Base-by-base conservation (phyloP, 2,797 vertebrate species). In the Micromesistius poutassou region DNA sequence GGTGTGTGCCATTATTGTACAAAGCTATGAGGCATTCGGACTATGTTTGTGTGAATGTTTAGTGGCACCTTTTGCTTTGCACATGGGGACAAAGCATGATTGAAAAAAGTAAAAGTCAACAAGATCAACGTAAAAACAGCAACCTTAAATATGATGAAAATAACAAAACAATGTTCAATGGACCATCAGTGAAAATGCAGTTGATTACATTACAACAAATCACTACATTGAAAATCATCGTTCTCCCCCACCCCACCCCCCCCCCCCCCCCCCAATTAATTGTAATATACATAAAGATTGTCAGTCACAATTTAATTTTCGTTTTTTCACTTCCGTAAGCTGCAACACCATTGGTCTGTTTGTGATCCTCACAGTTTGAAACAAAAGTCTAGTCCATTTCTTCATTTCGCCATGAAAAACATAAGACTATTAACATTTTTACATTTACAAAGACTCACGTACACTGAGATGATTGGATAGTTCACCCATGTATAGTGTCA, bases 51-150 rank as follows among this genome's bases (percentile, higher is more conserved):
- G 87, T 84, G 76, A 31, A 77, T 86, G 81, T 83, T 72, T 77
- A 83, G 83, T 89, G 86, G 82, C 88, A 87, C 83, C 78, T 87
- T 87, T 84, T 90, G 85, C 79, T 89, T 87, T 87, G 85, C 87
- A 80, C 31, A 38, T 85, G 84, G 85, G 84, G 87, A 86, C 78
- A 88, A 88, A 90, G 90, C 91, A 93, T 93, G 90, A 89, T 89
- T 87, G 83, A 73, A 75, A 80, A 85, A 86, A 82, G 86, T 35
- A 87, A 79, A 89, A 89, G 85, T 87, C 85, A 81, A 83, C 68
- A 82, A 84, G 86, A 82, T 72, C 76, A 84, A 78, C 31, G 14
- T 38, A 72, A 74, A 38, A 73, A 74, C 31, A 73, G 30, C 38
- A 55, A 70, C 50, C 74, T 36, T 77, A 46, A 76, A 81, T 78